Evolutionary conservation across 1,140 invertebrate species (phyloP).

Genomic region (Solen grandis): DNA sequence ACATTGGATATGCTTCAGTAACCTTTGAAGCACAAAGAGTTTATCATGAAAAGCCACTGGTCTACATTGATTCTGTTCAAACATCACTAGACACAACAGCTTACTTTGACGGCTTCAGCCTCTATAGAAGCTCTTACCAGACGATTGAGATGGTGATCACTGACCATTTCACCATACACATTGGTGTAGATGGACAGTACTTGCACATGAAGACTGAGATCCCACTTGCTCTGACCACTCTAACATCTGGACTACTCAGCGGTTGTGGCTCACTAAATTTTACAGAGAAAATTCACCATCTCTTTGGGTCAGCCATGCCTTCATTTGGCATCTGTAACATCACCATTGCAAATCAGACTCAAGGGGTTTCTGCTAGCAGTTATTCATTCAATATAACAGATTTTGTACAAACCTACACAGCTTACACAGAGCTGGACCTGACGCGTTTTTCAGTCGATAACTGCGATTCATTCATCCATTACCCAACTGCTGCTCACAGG

Average conservation of each 20-base stretch:
- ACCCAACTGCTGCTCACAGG: constrained; percentile 32
- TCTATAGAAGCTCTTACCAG: constrained; percentile 48
- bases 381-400: background rate
- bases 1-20: constrained; percentile 59
- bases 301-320: constrained; percentile 29
- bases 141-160: constrained; percentile 50
- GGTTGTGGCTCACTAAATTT: constrained; percentile 27
- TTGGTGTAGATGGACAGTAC: constrained; percentile 52
- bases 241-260: constrained; percentile 55
- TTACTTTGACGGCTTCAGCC: constrained; percentile 58
- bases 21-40: constrained; percentile 43
- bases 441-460: constrained; percentile 34
- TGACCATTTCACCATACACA: constrained; percentile 14
- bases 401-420: constrained; percentile 26
- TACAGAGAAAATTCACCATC: constrained; percentile 39
- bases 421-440: constrained; percentile 17
- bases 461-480: constrained; percentile 63
- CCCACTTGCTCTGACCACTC: constrained; percentile 1
- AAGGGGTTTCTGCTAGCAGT: background rate
- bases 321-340: constrained; percentile 41
- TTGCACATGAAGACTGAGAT: constrained; percentile 42
- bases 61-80: constrained; percentile 46
- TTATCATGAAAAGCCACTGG: constrained; percentile 40
- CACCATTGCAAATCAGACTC: constrained; percentile 12
- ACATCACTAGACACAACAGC: constrained; percentile 36